Evolutionary conservation across 2,797 vertebrate genomes (phyloP), one percentile per base, ranked within the genome.

Genomic region (Antrozous pallidus): DNA sequence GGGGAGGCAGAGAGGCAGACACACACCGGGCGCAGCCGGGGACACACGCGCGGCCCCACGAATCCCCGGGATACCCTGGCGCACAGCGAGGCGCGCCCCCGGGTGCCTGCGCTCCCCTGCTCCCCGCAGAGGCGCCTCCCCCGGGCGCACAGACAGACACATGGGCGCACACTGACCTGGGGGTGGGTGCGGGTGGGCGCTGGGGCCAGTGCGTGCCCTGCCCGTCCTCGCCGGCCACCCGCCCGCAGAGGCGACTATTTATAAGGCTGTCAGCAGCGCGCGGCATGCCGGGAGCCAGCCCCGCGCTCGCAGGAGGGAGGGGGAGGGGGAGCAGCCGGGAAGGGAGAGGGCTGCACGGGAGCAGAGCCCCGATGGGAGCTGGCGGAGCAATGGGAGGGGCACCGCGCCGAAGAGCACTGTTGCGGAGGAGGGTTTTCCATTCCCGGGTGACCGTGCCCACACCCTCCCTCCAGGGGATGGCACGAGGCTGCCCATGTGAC

Each of bases 281-380:
- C 7, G 70, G 98, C 97, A 98, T 97, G 98, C 97, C 33, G 98
- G 98, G 98, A 98, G 94, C 74, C 65, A 63, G 96, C 93, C 95
- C 93, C 42, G 74, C 0, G 36, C n/a, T 28, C 92, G 90, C 91
- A 88, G 84, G 90, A 51, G 74, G 63, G 82, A 74, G 90, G 82
- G 77, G 18, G 78, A 40, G 54, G 78, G 36, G 69, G 73, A 22
- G 8, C 69, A 10, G 56, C 78, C 1, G 33, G 36, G 36, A 20
- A 31, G 28, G 54, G 67, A 20, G 93, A 63, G 65, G 78, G 28
- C 17, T 12, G 87, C 78, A 42, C 73, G 6, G 0, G 58, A 97
- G 96, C 97, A 97, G 98, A 98, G 96, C 79, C 51, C 49, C 42
- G 63, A 8, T 11, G 78, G 58, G 42, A 47, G n/a, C n/a, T n/a